Percentiles rank a stretch among this genome's conserved stretches.
phyloP scores from a whole-genome alignment of 2,113 vertebrate species.

The Cryptomyrus ogoouensis region DNA sequence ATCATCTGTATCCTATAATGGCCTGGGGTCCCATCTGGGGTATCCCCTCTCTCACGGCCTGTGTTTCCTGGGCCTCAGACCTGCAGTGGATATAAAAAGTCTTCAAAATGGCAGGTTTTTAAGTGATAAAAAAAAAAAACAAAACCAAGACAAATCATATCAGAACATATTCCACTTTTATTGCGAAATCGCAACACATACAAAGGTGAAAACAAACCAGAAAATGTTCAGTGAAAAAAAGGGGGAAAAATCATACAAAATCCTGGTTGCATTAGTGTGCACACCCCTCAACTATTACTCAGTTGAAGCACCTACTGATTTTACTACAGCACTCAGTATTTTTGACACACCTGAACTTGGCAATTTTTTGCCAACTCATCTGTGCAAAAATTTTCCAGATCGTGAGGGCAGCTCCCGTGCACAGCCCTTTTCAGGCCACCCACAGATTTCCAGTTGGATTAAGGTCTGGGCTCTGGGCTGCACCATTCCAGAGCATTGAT shows the following conservation, averaged over 20 bases:
- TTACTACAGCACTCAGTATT: neutral
- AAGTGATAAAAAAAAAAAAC: neutral
- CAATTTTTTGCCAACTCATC: neutral
- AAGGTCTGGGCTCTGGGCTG: neutral
- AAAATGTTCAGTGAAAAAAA: neutral
- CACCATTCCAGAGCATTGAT: neutral
- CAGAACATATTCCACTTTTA: too few relatives aligned
- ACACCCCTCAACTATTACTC: neutral
- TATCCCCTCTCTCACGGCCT: too few relatives aligned
- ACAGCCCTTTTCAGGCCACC: neutral
- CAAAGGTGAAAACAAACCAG: too few relatives aligned
- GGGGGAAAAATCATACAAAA: neutral
- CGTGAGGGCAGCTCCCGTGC: neutral
- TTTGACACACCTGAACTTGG: neutral
- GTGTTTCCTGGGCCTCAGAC: neutral
- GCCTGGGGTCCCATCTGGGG: neutral
- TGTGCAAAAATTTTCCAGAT: neutral
- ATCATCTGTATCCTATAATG: neutral
- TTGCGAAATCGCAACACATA: too few relatives aligned
- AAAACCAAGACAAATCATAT: too few relatives aligned
- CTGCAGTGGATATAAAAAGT: neutral
- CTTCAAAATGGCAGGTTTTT: neutral
- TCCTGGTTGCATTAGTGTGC: neutral
- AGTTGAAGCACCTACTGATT: neutral
- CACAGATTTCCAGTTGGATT: neutral